phyloP scores from a whole-genome alignment of 2,797 vertebrate genomes.

The Chiroxiphia lanceolata region DNA sequence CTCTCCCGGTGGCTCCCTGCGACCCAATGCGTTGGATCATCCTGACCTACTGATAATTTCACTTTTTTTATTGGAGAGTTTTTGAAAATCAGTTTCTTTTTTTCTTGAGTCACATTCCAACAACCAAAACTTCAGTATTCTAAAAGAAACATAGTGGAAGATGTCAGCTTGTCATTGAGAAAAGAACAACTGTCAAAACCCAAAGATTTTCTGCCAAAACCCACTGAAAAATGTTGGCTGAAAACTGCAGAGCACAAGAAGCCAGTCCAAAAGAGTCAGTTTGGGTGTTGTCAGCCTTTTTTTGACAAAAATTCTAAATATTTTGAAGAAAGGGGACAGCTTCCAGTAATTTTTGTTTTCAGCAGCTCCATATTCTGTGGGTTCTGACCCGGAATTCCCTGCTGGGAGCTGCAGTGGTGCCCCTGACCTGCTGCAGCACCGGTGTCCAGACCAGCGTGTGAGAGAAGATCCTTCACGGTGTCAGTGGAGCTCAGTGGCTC shows the following conservation, averaged over 20 bases:
- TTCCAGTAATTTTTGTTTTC: neutral
- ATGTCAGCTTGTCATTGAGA: constrained; percentile 47
- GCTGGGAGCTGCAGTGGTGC: fast-evolving
- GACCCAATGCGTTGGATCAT: fast-evolving
- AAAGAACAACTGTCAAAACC: constrained; percentile 67
- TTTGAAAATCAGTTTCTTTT: neutral
- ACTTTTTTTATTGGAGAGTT: neutral
- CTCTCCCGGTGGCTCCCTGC: neutral
- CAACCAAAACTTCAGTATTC: neutral
- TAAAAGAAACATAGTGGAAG: neutral
- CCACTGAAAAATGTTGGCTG: constrained; percentile 45
- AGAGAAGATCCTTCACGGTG: neutral
- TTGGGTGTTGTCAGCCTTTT: constrained; percentile 38
- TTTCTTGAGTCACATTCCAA: neutral
- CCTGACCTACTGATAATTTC: neutral
- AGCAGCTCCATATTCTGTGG: neutral
- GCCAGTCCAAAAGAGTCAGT: constrained; percentile 27
- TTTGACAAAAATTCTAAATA: constrained; percentile 25
- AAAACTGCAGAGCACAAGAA: neutral
- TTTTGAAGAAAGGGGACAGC: constrained; percentile 23
- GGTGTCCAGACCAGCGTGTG: fast-evolving
- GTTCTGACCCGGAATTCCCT: neutral
- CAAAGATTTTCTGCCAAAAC: constrained; percentile 54
- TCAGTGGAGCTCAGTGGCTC: fast-evolving
- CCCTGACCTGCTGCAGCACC: fast-evolving